Evolutionary conservation across 2,113 vertebrate species (phyloP), one percentile per base, ranked within the genome.

Genomic region (Cavia porcellus): DNA sequence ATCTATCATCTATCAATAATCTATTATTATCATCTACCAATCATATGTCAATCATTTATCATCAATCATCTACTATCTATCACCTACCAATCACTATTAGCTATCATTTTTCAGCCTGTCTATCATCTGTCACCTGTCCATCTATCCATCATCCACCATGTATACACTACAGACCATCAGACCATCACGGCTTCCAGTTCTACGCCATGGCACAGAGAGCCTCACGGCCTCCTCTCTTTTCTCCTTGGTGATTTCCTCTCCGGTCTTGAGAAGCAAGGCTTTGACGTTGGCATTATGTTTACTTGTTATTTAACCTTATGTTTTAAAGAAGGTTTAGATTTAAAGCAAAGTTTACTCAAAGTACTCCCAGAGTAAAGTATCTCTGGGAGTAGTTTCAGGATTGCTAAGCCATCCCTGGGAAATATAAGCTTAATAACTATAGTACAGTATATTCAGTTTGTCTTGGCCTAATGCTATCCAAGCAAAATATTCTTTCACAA

Each of bases 281-380:
- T 91, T 93, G 13, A 70, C 82, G 38, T 70, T 59, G 70, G 38
- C 10, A 50, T 30, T 38, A 7, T 52, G 22, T 64, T 38, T 64
- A 59, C 20, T 75, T 94, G 77, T 14, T 82, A 28, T 38, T 96
- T 50, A 45, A 10, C 68, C 7, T 45, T 92, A 50, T 72, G 30
- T 89, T 87, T 64, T 86, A 12, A 64, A 74, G 80, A 62, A 74
- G 57, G 45, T 81, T 94, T 89, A 90, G 61, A 30, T 74, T 94
- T 89, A 90, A 80, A 22, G 47, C 55, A 52, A 95, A 82, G 15
- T 83, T 75, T 38, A 38, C 38, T 38, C 38, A 38, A 38, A 38
- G 38, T 38, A 38, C 38, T 38, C 38, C 38, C 38, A 38, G 38
- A 38, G 38, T 38, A 38, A 38, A 24, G 50, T 61, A n/a, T 32